Conservation (phyloP, 2,113 vertebrate genomes). For the Baryphthengus martii region DNA sequence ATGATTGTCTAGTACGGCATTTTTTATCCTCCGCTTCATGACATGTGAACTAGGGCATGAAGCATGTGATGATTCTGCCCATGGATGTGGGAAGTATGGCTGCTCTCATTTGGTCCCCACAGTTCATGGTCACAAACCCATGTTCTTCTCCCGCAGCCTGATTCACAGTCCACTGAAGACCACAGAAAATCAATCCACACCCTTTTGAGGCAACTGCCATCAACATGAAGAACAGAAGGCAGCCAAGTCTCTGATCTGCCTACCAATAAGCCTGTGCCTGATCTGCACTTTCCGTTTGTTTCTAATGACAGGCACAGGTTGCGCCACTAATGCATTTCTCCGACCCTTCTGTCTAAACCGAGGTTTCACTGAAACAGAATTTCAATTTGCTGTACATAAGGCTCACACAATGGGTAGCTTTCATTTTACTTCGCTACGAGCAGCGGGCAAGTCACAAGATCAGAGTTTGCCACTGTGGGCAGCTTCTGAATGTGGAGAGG, state of each 20-base stretch:
- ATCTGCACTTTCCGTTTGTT: neutral
- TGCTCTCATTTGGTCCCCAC: neutral
- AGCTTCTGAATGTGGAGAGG: neutral
- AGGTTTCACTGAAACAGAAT: neutral
- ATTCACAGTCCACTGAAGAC: neutral
- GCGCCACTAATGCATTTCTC: neutral
- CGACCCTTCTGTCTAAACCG: neutral
- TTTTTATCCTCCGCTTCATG: neutral
- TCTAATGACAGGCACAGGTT: neutral
- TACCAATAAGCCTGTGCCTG: neutral
- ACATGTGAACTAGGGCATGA: neutral
- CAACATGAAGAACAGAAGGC: neutral
- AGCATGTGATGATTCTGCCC: neutral
- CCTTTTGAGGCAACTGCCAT: neutral
- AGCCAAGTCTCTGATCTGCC: neutral
- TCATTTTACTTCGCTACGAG: neutral
- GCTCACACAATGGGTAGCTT: neutral
- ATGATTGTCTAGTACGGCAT: accelerated
- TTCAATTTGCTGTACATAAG: neutral
- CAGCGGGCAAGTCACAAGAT: neutral
- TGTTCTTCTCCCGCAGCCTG: neutral
- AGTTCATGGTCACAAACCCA: neutral
- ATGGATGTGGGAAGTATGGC: neutral
- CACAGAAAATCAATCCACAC: neutral
- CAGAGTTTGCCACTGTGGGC: neutral